These are phyloP conservation scores for Phaonia tiefii DNA, from an alignment of 2,888 invertebrate genomes.

Conservation along the genomic window DNA sequence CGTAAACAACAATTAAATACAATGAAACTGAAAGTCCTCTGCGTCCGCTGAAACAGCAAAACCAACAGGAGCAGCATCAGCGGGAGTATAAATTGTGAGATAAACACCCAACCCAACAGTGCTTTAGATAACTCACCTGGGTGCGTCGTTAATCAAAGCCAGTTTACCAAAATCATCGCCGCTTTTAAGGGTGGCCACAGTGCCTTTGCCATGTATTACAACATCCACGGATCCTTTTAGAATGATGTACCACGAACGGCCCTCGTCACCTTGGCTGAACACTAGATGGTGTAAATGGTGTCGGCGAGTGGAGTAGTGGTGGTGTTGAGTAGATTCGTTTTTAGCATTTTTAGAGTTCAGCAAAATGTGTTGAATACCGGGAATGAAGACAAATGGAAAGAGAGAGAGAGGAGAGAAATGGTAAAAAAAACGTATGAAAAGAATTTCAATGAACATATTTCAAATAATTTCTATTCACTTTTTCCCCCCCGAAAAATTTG, in stretches of 20 bases:
- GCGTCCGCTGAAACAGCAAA: neutral
- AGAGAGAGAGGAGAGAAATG: neutral
- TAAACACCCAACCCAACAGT: constrained; percentile 5
- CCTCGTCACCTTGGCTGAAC: constrained; percentile 92
- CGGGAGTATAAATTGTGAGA: neutral
- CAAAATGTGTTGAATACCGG: neutral
- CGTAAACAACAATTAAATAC: neutral
- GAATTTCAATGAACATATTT: constrained; percentile 52
- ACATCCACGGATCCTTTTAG: constrained; percentile 92
- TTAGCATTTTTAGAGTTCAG: neutral
- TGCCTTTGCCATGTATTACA: constrained; percentile 91
- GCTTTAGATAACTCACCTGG: constrained; percentile 82
- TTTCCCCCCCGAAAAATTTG: neutral
- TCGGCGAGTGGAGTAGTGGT: neutral
- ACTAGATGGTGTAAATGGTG: constrained; percentile 81
- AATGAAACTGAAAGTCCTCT: constrained; percentile 4
- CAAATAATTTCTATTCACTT: constrained; percentile 20
- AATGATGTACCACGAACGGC: constrained; percentile 92
- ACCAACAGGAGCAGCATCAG: constrained; percentile 12
- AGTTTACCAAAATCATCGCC: constrained; percentile 94
- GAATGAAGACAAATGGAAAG: constrained; percentile 8
- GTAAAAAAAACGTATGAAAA: constrained; percentile 37
- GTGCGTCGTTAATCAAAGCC: constrained; percentile 91
- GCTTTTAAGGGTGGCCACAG: constrained; percentile 90
- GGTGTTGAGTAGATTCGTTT: neutral